A percentile compares a stretch with the other conserved stretches of the same genome.
These are phyloP conservation scores for Sprattus sprattus DNA, from an alignment of 2,113 vertebrate genomes.

Conservation along the genomic window DNA sequence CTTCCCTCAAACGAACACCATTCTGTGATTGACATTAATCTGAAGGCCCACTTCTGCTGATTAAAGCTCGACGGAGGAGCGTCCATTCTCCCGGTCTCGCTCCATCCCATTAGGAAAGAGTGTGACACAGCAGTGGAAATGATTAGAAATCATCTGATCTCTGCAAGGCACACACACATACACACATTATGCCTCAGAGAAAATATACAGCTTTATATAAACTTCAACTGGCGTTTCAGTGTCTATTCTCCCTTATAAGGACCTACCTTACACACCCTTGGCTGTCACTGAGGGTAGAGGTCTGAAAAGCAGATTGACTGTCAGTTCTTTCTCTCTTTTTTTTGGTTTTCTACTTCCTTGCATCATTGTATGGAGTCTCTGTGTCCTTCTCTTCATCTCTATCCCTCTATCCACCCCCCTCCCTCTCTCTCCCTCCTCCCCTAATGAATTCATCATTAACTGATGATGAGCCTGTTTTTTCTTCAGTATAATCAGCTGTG, in stretches of 20 bases:
- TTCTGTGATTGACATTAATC: slow-evolving; percentile 41
- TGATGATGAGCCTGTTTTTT: not conserved
- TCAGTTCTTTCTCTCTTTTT: no score
- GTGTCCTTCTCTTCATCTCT: slow-evolving; percentile 31
- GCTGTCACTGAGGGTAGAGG: no score
- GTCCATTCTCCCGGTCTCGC: slow-evolving; percentile 25
- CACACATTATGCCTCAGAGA: slow-evolving; percentile 21
- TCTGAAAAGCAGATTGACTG: no score
- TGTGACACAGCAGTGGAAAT: slow-evolving; percentile 57
- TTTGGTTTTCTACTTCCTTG: no score
- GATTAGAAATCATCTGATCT: slow-evolving; percentile 70
- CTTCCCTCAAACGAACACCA: not conserved
- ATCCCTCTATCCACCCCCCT: slow-evolving; percentile 17
- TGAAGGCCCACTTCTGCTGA: slow-evolving; percentile 45
- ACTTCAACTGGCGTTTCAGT: not conserved
- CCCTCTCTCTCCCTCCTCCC: not conserved
- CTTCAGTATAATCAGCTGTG: not conserved
- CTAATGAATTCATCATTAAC: slow-evolving; percentile 2
- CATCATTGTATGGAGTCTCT: not conserved
- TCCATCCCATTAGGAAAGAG: slow-evolving; percentile 37
- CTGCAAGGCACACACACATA: slow-evolving; percentile 33
- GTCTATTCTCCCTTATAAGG: no score
- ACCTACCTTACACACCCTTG: no score
- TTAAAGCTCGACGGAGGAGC: slow-evolving; percentile 36
- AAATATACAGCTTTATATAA: slow-evolving; percentile 31